Conservation (phyloP, 1,140 invertebrate species). For the Macrobrachium rosenbergii region DNA sequence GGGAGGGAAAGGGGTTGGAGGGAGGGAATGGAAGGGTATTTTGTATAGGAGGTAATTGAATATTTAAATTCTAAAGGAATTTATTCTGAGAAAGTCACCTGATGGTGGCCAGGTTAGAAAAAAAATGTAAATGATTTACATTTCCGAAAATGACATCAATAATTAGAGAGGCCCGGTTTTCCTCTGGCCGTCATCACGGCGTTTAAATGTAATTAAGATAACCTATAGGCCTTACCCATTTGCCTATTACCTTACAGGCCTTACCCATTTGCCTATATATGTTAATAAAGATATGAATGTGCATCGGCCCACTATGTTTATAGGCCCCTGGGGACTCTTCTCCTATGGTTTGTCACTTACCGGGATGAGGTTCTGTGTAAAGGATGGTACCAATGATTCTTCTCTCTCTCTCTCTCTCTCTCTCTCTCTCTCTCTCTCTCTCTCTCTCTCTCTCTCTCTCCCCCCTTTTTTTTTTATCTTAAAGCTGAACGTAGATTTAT, state of each 20-base stretch:
- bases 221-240: not conserved
- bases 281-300: conserved; percentile 31
- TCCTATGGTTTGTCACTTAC: conserved; percentile 23
- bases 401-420: too few species aligned
- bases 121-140: too few species aligned
- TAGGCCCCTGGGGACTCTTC: not conserved
- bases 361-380: conserved; percentile 21
- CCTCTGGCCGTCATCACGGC: not conserved
- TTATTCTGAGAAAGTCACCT: too few species aligned
- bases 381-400: not conserved
- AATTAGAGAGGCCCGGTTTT: not conserved
- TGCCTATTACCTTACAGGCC: not conserved
- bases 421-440: too few species aligned
- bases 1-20: not conserved
- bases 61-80: too few species aligned
- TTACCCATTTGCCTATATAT: not conserved
- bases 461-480: conserved; percentile 26
- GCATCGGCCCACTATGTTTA: not conserved
- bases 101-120: too few species aligned
- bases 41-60: not conserved
- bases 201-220: conserved; percentile 12
- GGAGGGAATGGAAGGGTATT: not conserved
- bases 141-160: not conserved
- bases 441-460: too few species aligned
- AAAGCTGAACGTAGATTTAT: conserved; percentile 49